A percentile compares a stretch with the other conserved stretches of the same genome.
Conservation (phyloP, 2,888 invertebrate genomes). For the Leucophora obtusa region DNA sequence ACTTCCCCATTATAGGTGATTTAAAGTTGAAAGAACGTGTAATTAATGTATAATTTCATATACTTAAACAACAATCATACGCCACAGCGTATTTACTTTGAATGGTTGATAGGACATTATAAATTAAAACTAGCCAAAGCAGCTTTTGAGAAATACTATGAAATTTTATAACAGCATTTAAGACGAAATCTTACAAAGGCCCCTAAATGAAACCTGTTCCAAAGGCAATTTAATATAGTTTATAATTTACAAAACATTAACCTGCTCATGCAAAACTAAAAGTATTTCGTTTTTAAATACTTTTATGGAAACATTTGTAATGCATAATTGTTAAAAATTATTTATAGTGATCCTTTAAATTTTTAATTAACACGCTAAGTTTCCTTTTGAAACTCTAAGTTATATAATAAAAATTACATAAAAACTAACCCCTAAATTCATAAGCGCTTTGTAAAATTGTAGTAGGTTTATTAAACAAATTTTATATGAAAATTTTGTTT, state of each 20-base stretch:
- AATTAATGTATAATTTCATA: neutral
- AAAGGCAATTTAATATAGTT: neutral
- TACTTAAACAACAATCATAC: conserved; percentile 30
- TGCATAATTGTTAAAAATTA: too few species aligned
- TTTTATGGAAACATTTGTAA: neutral
- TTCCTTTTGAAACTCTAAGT: too few species aligned
- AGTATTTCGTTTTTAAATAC: neutral
- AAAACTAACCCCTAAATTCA: too few species aligned
- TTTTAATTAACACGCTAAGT: too few species aligned
- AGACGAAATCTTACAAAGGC: neutral
- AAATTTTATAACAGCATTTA: conserved; percentile 44
- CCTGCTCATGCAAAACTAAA: too few species aligned
- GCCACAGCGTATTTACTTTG: conserved; percentile 7
- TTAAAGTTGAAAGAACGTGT: neutral
- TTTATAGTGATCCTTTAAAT: too few species aligned
- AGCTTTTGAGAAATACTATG: conserved; percentile 41
- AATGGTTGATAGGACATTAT: neutral
- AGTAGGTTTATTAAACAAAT: too few species aligned
- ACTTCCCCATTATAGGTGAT: neutral
- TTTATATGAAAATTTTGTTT: too few species aligned
- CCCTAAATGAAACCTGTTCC: neutral
- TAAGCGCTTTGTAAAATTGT: too few species aligned
- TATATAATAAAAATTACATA: too few species aligned
- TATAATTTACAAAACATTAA: too few species aligned
- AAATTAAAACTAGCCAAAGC: neutral